Base-by-base conservation (phyloP, 2,113 vertebrate genomes). In the Brachyistius frenatus region DNA sequence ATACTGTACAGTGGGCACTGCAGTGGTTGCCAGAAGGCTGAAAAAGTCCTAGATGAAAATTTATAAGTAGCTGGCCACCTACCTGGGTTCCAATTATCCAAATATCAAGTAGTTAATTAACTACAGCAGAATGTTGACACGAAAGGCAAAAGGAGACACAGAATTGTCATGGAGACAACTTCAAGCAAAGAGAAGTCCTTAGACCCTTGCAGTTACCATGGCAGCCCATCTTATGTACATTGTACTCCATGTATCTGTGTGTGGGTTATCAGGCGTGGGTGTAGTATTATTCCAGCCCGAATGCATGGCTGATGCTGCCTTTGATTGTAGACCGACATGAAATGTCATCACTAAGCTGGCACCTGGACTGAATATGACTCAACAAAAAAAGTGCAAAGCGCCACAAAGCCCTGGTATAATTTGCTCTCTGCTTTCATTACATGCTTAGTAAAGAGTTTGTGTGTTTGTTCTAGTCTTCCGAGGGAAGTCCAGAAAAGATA, bases 211-310 rank as follows among this genome's bases (percentile, higher is more conserved):
- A 84, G 90, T 91, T 87, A 87, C 86, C 88, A 89, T 89, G 84
- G 84, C 77, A 89, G 88, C 86, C 72, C 9, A 66, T 80, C 50
- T 88, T 74, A 87, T 88, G 81, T 88, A 91, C 85, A 83, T 86
- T 85, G 76, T 77, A 81, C 75, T 82, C 80, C 16, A 36, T 65
- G 70, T 79, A 49, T 85, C 75, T 88, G 76, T 79, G 74, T 81
- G 80, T 79, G 73, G 16, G 69, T 83, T 81, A 82, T 80, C 60
- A 76, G 56, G 55, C 56, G 84, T 89, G 80, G 88, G 90, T 58
- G 87, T 53, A 47, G 35, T 46, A 85, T 89, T 91, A 87, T 85
- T 64, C 58, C 54, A 81, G 58, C 44, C 64, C 37, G 67, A 64
- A 68, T 80, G 74, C 77, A 58, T 54, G 72, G 68, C 76, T 79